A percentile compares a stretch with the other conserved stretches of the same genome.
Conservation (phyloP, 2,888 invertebrate genomes). For the Ectobius pallidus region DNA sequence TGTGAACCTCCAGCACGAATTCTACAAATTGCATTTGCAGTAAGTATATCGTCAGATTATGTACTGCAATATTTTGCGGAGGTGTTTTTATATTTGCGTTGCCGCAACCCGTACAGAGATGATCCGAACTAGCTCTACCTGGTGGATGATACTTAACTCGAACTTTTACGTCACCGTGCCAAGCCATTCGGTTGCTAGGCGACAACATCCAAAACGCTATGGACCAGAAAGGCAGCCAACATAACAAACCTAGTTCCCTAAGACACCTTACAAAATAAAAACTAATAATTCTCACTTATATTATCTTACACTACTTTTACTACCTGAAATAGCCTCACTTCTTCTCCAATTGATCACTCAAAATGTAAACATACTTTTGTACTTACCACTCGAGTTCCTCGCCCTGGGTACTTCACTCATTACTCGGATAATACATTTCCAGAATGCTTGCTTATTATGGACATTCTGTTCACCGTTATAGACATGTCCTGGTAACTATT, state of each 20-base stretch:
- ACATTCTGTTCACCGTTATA: too few species aligned
- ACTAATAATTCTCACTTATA: too few species aligned
- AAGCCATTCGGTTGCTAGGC: slow-evolving; percentile 23
- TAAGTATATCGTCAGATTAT: too few species aligned
- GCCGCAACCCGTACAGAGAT: slow-evolving; percentile 23
- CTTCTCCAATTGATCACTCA: too few species aligned
- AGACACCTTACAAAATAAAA: too few species aligned
- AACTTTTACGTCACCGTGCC: slow-evolving; percentile 14
- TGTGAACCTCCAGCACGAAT: too few species aligned
- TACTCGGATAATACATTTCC: neutral
- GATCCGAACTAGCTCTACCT: slow-evolving; percentile 24
- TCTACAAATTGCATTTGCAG: too few species aligned
- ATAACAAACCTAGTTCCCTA: neutral
- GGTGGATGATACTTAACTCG: neutral
- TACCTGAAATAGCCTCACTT: too few species aligned
- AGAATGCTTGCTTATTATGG: too few species aligned
- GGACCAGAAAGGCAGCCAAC: slow-evolving; percentile 9
- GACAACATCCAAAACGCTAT: slow-evolving; percentile 15
- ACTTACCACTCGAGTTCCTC: slow-evolving; percentile 13
- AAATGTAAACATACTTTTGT: too few species aligned
- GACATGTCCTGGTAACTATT: too few species aligned
- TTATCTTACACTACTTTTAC: too few species aligned
- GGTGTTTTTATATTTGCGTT: slow-evolving; percentile 20
- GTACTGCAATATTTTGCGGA: neutral
- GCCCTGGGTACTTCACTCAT: slow-evolving; percentile 11